Conservation (phyloP, 2,888 invertebrate species). For the Mesoligia furuncula region DNA sequence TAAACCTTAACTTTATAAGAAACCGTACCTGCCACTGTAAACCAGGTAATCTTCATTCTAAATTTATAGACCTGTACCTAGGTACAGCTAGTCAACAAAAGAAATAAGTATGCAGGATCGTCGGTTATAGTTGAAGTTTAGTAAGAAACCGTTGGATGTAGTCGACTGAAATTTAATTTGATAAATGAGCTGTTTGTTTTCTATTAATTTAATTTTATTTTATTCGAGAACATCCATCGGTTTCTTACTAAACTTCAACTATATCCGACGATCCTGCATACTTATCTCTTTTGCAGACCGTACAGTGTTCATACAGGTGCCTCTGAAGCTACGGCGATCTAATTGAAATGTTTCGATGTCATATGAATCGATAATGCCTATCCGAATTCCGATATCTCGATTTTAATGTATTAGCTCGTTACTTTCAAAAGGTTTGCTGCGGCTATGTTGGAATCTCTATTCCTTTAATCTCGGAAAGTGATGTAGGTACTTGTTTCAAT, state of each 20-base stretch:
- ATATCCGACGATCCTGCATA: too few species aligned
- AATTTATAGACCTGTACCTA: not conserved
- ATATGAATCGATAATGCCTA: slow-evolving; percentile 72
- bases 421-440: not conserved
- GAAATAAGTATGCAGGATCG: too few species aligned
- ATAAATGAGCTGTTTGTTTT: too few species aligned
- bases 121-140: too few species aligned
- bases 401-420: slow-evolving; percentile 27
- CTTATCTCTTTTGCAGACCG: too few species aligned
- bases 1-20: slow-evolving; percentile 7
- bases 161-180: too few species aligned
- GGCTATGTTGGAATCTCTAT: not conserved
- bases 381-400: slow-evolving; percentile 35
- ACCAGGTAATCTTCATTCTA: slow-evolving; percentile 36
- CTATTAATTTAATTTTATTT: too few species aligned
- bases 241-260: too few species aligned
- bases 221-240: too few species aligned
- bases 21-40: slow-evolving; percentile 2
- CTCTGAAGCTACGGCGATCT: slow-evolving; percentile 30
- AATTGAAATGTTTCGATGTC: slow-evolving; percentile 73
- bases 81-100: too few species aligned
- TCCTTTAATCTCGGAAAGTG: slow-evolving; percentile 1
- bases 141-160: too few species aligned
- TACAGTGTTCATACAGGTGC: too few species aligned
- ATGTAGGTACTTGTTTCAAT: not conserved